phyloP scores from a whole-genome alignment of 1,140 invertebrate genomes.

The Augochlora pura region DNA sequence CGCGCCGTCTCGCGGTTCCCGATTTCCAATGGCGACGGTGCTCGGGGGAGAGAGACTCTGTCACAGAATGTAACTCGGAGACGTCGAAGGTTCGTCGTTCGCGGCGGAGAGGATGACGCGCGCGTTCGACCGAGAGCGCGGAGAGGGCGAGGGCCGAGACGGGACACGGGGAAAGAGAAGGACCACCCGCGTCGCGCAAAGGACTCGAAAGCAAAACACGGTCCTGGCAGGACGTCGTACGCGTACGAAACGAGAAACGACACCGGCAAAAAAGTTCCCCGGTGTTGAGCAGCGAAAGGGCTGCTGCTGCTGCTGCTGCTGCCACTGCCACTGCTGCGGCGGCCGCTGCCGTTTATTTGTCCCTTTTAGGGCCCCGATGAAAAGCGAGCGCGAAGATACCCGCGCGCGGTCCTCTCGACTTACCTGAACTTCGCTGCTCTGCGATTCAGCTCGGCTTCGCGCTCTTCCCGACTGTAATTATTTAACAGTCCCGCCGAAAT shows the following conservation, averaged over 20 bases:
- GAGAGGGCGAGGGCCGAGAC: background rate
- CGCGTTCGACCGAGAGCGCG: background rate
- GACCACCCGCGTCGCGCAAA: constrained; percentile 44
- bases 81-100: background rate
- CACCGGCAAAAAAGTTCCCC: constrained; percentile 38
- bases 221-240: constrained; percentile 20
- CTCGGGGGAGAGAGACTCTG: too few species aligned
- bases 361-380: constrained; percentile 19
- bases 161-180: background rate
- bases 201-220: constrained; percentile 40
- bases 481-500: too few species aligned
- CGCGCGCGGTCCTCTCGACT: background rate
- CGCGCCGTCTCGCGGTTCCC: background rate
- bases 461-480: too few species aligned
- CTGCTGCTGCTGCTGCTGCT: constrained; percentile 11
- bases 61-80: background rate
- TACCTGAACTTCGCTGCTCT: background rate
- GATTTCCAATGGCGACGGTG: too few species aligned
- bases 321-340: constrained; percentile 16
- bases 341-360: constrained; percentile 42
- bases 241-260: constrained; percentile 41
- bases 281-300: background rate
- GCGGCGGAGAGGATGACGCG: background rate
- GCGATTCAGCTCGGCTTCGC: too few species aligned
- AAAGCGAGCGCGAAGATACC: constrained; percentile 29